A percentile compares a stretch with the other conserved stretches of the same genome.
phyloP scores from a whole-genome alignment of 1,140 invertebrate species.

The Aleiodes sp. region DNA sequence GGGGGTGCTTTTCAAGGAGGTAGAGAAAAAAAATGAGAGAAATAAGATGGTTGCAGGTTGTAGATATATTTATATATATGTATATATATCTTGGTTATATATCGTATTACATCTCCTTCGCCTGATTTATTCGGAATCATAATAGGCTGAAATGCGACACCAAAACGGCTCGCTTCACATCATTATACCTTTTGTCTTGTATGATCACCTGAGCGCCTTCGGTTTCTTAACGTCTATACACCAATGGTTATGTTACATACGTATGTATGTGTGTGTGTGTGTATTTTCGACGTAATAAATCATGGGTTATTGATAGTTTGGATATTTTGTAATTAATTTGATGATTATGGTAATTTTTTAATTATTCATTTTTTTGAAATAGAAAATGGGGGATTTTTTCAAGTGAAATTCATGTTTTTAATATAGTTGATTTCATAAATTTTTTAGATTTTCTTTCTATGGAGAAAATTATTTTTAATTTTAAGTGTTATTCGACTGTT shows the following conservation, averaged over 20 bases:
- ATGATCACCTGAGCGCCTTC: conserved; percentile 53
- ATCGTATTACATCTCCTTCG: conserved; percentile 58
- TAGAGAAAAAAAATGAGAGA: not conserved
- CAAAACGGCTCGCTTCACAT: conserved; percentile 52
- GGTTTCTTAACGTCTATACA: conserved; percentile 46
- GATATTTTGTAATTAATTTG: too few species aligned
- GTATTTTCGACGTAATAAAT: conserved; percentile 24
- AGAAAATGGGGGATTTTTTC: too few species aligned
- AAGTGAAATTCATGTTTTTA: too few species aligned
- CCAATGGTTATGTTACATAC: conserved; percentile 39
- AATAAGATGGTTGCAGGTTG: conserved; percentile 14
- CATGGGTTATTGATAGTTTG: not conserved
- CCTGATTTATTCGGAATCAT: conserved; percentile 61
- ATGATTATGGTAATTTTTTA: too few species aligned
- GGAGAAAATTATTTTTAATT: too few species aligned
- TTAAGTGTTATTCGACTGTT: too few species aligned
- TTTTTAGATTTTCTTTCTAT: too few species aligned
- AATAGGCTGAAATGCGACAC: conserved; percentile 59
- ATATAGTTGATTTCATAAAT: too few species aligned
- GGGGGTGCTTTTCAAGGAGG: not conserved
- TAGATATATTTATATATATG: conserved; percentile 8
- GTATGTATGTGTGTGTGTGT: not conserved
- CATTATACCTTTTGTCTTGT: conserved; percentile 59
- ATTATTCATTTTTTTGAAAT: too few species aligned
- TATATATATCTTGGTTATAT: conserved; percentile 36